Evolutionary conservation across 2,113 vertebrate species (phyloP), one percentile per base, ranked within the genome.

Genomic region (Tiliqua scincoides): DNA sequence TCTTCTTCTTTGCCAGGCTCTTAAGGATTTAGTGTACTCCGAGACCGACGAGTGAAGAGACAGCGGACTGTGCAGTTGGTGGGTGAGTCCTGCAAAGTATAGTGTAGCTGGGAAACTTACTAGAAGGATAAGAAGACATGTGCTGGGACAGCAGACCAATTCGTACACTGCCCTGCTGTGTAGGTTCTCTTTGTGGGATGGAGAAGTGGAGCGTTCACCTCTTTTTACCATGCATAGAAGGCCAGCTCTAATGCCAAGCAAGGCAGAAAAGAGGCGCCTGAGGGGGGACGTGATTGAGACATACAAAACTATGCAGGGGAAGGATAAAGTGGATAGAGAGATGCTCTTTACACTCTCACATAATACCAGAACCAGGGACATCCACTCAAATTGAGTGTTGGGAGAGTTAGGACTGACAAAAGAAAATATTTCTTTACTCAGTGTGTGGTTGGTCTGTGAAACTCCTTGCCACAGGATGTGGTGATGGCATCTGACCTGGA

Each of bases 1-100:
- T 82, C 80, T 86, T 93, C 70, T 92, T 88, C 81, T 91, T 91
- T 88, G 65, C 83, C 88, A 95, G 94, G 91, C 71, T 82, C 0
- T 73, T 94, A 85, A 90, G 57, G 61, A 85, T 84, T 90, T 93
- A 88, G 93, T 81, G 79, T 73, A 5, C 81, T 81, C 88, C 84
- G 85, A 76, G 75, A 88, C 82, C 62, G 52, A 93, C 15, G 35
- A 52, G 86, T 93, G 93, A 95, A 82, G 10, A 84, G 77, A 78
- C 89, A 77, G 83, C 89, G 70, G 52, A 35, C 74, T 76, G 61
- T 82, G 85, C 85, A 63, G 74, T 77, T 73, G 92, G 93, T 94
- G 90, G 92, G 91, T 89, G 87, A 1, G 10, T 88, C 59, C 15
- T 89, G 85, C 81, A 12, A 30, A 88, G 71, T 84, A 89, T 83